Evolutionary conservation across 2,888 invertebrate species (phyloP).

Genomic region (Aproaerema taeniolella): DNA sequence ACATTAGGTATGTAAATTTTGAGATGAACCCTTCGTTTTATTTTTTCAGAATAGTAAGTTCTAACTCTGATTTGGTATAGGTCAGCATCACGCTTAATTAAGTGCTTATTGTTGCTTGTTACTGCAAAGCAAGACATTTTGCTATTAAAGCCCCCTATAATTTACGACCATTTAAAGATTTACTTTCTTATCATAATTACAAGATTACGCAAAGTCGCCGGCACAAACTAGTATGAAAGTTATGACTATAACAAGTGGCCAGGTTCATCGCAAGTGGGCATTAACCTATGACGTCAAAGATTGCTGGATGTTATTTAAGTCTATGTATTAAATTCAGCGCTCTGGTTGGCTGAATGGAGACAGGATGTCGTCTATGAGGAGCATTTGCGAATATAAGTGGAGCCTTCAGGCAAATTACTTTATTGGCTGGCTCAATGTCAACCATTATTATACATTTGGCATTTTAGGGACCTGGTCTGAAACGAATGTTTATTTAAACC

Average conservation of each 20-base stretch:
- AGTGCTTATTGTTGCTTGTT: no score
- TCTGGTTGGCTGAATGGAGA: constrained; percentile 16
- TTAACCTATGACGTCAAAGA: constrained; percentile 6
- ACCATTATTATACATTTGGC: background rate
- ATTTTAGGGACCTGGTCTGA: background rate
- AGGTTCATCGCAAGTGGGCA: constrained; percentile 8
- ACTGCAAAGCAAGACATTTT: no score
- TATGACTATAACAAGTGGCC: background rate
- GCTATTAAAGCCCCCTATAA: no score
- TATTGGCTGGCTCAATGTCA: constrained; percentile 9
- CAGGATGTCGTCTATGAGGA: constrained; percentile 33
- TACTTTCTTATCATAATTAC: no score
- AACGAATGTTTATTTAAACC: no score
- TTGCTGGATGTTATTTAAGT: constrained; percentile 1
- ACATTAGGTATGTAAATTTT: no score
- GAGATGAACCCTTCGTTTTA: no score
- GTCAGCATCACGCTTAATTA: no score
- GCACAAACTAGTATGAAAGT: background rate
- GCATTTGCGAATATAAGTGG: constrained; percentile 27
- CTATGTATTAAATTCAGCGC: background rate
- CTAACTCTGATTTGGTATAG: no score
- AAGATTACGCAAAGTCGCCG: no score
- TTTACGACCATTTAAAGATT: no score
- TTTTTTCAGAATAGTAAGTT: no score
- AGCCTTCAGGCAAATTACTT: constrained; percentile 21